Conservation (phyloP, 2,888 invertebrate species). For the Lasioglossum figueresi region DNA sequence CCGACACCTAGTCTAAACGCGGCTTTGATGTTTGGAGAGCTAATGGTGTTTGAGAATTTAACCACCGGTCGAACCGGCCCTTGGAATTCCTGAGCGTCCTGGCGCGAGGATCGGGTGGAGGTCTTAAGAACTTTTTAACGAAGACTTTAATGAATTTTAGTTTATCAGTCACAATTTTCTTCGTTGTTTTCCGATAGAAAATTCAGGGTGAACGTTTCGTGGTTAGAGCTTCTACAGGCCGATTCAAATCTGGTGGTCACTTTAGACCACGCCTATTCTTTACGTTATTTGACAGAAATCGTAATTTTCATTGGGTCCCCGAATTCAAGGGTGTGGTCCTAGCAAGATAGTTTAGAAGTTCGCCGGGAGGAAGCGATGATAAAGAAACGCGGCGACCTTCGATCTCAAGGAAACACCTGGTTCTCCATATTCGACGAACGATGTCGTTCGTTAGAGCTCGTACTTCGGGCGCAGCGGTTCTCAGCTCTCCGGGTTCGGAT, state of each 20-base stretch:
- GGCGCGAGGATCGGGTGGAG: not conserved
- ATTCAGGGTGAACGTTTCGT: not conserved
- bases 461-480: constrained; percentile 43
- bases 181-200: not conserved
- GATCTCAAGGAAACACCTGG: constrained; percentile 69
- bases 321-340: not conserved
- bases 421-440: constrained; percentile 68
- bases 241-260: not conserved
- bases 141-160: not conserved
- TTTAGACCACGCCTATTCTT: not conserved
- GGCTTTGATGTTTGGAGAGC: constrained; percentile 9
- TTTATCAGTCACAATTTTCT: not conserved
- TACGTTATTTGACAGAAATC: not conserved
- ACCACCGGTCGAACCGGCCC: not conserved
- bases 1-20: not conserved
- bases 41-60: constrained; percentile 26
- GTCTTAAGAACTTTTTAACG: not conserved
- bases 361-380: constrained; percentile 15
- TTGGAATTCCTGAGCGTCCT: not conserved
- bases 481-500: not conserved
- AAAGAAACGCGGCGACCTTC: constrained; percentile 64
- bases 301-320: not conserved
- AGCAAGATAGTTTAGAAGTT: not conserved
- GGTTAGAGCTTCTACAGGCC: not conserved
- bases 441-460: constrained; percentile 69